Percentiles rank a stretch among this genome's conserved stretches.
These are phyloP conservation scores for Ferrisia virgata DNA, from an alignment of 2,888 invertebrate species.

Conservation along the genomic window DNA sequence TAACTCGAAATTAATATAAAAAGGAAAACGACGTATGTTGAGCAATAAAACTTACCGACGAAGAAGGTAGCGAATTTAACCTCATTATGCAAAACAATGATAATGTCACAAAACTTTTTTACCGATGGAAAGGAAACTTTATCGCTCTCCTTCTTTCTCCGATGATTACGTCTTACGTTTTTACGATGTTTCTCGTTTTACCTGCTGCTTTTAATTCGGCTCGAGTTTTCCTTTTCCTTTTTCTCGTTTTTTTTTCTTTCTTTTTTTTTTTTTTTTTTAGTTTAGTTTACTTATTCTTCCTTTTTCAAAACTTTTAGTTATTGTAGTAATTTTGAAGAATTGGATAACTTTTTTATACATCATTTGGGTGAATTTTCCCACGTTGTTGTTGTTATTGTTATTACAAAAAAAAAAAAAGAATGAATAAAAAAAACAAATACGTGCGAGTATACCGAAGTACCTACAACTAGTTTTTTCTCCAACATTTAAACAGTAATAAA, in stretches of 20 bases:
- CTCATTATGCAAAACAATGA: slow-evolving; percentile 30
- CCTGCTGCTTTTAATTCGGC: slow-evolving; percentile 17
- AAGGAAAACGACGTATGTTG: background rate
- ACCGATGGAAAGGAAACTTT: background rate
- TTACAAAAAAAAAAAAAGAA: background rate
- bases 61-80: background rate
- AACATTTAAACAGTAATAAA: too few relatives aligned
- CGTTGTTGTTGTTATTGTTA: background rate
- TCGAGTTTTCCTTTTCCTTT: background rate
- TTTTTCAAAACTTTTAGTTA: background rate
- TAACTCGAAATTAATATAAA: slow-evolving; percentile 19
- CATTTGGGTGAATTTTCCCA: background rate
- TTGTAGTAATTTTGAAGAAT: background rate
- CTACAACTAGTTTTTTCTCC: background rate
- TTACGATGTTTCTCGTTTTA: slow-evolving; percentile 20
- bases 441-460: background rate
- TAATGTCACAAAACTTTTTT: background rate
- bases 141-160: too few relatives aligned
- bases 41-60: slow-evolving; percentile 25
- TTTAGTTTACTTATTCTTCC: background rate
- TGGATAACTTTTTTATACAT: background rate
- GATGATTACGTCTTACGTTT: slow-evolving; percentile 4
- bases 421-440: background rate
- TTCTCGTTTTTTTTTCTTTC: background rate
- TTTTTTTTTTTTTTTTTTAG: background rate